Evolutionary conservation across 2,797 vertebrate species (phyloP).

Genomic region (Peromyscus aztecus): DNA sequence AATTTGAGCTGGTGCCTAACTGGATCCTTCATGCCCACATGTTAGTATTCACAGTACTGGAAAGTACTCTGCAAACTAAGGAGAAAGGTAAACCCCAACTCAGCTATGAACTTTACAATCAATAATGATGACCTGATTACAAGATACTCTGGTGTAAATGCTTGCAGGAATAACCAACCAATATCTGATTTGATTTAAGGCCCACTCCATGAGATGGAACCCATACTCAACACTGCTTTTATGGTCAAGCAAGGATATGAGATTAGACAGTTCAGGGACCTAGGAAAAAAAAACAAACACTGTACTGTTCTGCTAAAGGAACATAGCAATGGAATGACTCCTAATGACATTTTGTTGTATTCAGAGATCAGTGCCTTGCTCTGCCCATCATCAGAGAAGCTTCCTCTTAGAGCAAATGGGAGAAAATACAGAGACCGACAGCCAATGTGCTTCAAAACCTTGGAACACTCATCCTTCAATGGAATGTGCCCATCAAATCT

Average conservation of each 20-base stretch:
- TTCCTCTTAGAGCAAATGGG: not conserved
- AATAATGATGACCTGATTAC: not conserved
- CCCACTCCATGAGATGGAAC: not conserved
- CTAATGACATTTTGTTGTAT: not conserved
- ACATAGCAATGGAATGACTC: not conserved
- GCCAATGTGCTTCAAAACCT: not conserved
- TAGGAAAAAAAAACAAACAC: not conserved
- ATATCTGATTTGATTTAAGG: not conserved
- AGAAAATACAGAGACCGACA: not conserved
- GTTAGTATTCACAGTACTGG: not conserved
- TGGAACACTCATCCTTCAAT: not conserved
- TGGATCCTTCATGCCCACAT: not conserved
- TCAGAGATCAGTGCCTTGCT: not conserved
- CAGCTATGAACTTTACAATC: not conserved
- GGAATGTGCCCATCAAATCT: not conserved
- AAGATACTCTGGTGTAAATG: not conserved
- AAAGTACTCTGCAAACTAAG: not conserved
- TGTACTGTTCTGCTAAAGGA: not conserved
- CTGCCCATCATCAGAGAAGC: not conserved
- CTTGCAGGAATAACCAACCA: not conserved
- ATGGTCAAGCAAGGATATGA: not conserved
- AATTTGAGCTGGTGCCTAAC: not conserved
- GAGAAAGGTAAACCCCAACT: not conserved
- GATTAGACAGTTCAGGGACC: not conserved
- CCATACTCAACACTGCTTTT: not conserved